Base-by-base conservation (phyloP, 2,888 invertebrate species). In the Girardia tigrina region DNA sequence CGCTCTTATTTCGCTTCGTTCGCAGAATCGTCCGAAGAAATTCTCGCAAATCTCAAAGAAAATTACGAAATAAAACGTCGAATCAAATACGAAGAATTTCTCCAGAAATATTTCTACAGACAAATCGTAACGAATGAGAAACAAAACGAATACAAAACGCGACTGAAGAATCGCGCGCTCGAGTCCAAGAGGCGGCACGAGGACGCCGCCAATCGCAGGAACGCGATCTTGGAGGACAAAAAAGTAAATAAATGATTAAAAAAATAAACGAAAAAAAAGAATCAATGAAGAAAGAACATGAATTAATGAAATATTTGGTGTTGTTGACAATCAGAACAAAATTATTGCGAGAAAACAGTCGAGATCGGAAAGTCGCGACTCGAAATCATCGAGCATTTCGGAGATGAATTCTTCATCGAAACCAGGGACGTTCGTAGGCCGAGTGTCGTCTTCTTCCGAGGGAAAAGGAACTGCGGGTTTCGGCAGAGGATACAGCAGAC, bases 31-130 rank as follows among this genome's bases (percentile, higher is more conserved):
- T 56, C 56, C n/a, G 56, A 56, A 2, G 56, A 56, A 56, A 56
- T 56, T 12, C 23, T 56, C n/a, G n/a, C 56, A 2, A 56, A 16
- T 4, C n/a, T 56, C 23, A 56, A 56, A n/a, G 56, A 56, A n/a
- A n/a, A 16, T 20, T n/a, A 56, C n/a, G 56, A 56, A 8, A 12
- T 56, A 2, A 56, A 56, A 16, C n/a, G 23, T n/a, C 56, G 56
- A n/a, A 20, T 56, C 20, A 56, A 56, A 56, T 56, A 56, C 23
- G 56, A 56, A 56, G 56, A 56, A n/a, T 56, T 56, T n/a, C 56
- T 56, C n/a, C 56, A 56, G 56, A 56, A 56, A 56, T 56, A 56
- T 56, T 56, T 56, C n/a, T 56, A 56, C 56, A 4, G 56, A 56
- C 56, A 56, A 56, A 56, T 56, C 23, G 8, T 56, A 56, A 56